Percentiles rank a stretch among this genome's conserved stretches.
phyloP scores from a whole-genome alignment of 2,113 vertebrate species.

The Apteryx owenii region DNA sequence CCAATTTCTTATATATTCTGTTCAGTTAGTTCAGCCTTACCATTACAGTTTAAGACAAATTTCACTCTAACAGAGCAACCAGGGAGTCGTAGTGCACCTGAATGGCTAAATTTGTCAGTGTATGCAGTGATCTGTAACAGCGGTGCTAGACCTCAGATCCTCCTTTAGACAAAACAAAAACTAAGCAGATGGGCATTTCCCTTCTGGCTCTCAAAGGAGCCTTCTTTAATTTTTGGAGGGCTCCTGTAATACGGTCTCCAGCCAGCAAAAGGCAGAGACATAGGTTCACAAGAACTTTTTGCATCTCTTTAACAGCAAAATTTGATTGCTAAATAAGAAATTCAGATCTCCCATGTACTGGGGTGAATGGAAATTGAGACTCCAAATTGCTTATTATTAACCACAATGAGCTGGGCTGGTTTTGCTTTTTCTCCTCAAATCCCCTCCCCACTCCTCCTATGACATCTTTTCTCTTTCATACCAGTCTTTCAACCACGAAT shows the following conservation, averaged over 20 bases:
- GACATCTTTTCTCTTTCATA: conserved; percentile 3
- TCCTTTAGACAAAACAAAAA: not conserved
- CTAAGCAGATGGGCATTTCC: not conserved
- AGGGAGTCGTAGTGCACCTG: not conserved
- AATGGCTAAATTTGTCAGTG: not conserved
- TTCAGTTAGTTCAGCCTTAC: not conserved
- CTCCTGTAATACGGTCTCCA: not conserved
- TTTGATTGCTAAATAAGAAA: conserved; percentile 23
- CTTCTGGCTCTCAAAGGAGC: not conserved
- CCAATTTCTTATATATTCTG: not conserved
- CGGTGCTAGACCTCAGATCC: not conserved
- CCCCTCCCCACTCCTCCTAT: not conserved
- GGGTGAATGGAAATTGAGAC: conserved; percentile 10
- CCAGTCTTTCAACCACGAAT: not conserved
- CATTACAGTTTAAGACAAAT: not conserved
- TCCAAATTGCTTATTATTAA: conserved; percentile 33
- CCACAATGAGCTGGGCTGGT: not conserved
- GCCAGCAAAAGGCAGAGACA: not conserved
- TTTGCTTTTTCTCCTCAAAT: not conserved
- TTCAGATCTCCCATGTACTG: conserved; percentile 23
- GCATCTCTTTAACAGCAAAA: not conserved
- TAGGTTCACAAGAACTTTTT: not conserved
- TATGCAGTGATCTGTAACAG: not conserved
- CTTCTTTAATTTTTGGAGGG: not conserved
- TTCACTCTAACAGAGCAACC: not conserved